These are phyloP conservation scores for Drosophila cardini DNA, from an alignment of 1,140 invertebrate species.

Conservation along the genomic window DNA sequence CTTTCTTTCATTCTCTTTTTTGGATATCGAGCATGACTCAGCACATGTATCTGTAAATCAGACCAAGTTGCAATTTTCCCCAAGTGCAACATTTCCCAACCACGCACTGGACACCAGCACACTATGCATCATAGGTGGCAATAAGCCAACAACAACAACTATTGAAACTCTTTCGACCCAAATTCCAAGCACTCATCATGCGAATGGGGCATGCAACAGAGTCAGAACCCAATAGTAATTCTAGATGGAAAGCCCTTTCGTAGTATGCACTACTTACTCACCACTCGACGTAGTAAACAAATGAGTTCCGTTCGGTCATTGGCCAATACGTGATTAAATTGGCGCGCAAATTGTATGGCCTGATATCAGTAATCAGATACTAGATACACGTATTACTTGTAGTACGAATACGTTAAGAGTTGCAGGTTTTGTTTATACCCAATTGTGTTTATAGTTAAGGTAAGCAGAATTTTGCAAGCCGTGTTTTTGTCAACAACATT, in stretches of 20 bases:
- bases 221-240: slow-evolving; percentile 4
- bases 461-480: slow-evolving; percentile 47
- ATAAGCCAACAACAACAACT: slow-evolving; percentile 9
- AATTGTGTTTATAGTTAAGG: slow-evolving; percentile 20
- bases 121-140: slow-evolving; percentile 14
- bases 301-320: slow-evolving; percentile 58
- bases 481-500: slow-evolving; percentile 52
- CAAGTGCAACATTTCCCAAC: slow-evolving; percentile 23
- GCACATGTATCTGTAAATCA: slow-evolving; percentile 24
- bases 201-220: slow-evolving; percentile 22
- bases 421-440: slow-evolving; percentile 24
- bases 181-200: slow-evolving; percentile 24
- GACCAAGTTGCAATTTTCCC: background rate
- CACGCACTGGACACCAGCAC: slow-evolving; percentile 39
- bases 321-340: slow-evolving; percentile 65
- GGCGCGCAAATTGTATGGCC: slow-evolving; percentile 64
- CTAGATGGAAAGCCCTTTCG: background rate
- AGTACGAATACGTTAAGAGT: background rate
- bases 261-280: slow-evolving; percentile 2
- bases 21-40: slow-evolving; percentile 45
- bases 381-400: slow-evolving; percentile 3
- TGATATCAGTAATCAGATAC: slow-evolving; percentile 16
- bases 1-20: slow-evolving; percentile 15
- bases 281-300: slow-evolving; percentile 12
- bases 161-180: slow-evolving; percentile 18